Percentiles rank a stretch among this genome's conserved stretches.
These are phyloP conservation scores for Eueides isabella DNA, from an alignment of 1,140 invertebrate genomes.

Conservation along the genomic window DNA sequence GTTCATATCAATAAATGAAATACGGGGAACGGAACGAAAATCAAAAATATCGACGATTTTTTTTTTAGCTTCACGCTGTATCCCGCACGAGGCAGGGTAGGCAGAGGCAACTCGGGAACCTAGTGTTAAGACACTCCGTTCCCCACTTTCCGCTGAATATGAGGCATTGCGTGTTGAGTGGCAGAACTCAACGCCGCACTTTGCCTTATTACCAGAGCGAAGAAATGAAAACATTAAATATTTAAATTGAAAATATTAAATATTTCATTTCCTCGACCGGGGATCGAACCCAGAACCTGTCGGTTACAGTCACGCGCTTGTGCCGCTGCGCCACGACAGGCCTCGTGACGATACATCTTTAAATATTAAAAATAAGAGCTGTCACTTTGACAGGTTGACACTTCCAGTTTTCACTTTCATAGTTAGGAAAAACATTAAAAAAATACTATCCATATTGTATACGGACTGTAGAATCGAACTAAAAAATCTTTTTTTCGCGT, in stretches of 20 bases:
- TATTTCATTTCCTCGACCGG: neutral
- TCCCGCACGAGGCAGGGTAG: neutral
- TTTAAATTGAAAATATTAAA: neutral
- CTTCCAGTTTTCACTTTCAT: too few relatives aligned
- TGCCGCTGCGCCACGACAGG: neutral
- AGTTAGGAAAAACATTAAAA: neutral
- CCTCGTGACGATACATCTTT: too few relatives aligned
- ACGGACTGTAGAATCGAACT: too few relatives aligned
- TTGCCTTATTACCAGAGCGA: neutral
- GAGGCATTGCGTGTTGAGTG: neutral
- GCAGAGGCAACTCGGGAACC: neutral
- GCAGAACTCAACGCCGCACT: neutral
- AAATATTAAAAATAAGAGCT: too few relatives aligned
- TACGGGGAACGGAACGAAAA: too few relatives aligned
- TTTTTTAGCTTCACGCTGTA: neutral
- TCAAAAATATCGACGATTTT: too few relatives aligned
- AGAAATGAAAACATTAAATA: neutral
- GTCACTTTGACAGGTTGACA: too few relatives aligned
- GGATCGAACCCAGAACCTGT: neutral
- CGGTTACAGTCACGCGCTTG: neutral
- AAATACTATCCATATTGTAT: too few relatives aligned
- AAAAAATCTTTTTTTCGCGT: too few relatives aligned
- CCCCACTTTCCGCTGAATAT: neutral
- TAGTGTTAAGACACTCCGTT: neutral
- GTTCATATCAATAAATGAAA: too few relatives aligned